Evolutionary conservation across 2,888 invertebrate genomes (phyloP).

Genomic region (Crematogaster levior): DNA sequence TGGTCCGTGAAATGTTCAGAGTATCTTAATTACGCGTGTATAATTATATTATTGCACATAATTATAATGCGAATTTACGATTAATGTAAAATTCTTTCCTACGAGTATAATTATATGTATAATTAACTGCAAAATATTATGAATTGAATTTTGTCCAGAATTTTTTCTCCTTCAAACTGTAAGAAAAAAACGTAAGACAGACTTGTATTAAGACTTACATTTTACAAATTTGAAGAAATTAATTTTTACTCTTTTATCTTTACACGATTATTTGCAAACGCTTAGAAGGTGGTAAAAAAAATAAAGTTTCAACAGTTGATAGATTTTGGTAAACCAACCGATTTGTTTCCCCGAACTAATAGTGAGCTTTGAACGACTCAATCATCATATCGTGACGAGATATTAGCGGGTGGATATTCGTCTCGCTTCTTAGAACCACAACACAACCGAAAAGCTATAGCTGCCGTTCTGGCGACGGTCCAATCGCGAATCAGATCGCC

Average conservation of each 20-base stretch:
- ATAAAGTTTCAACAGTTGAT: not conserved
- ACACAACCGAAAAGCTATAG: conserved; percentile 60
- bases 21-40: not conserved
- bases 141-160: not conserved
- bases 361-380: conserved; percentile 33
- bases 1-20: too few species aligned
- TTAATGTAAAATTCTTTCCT: not conserved
- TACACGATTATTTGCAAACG: not conserved
- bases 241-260: not conserved
- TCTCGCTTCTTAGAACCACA: conserved; percentile 63
- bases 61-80: not conserved
- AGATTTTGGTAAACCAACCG: not conserved
- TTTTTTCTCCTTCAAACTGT: not conserved
- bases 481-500: conserved; percentile 79
- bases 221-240: not conserved
- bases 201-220: not conserved
- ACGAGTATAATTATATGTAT: not conserved
- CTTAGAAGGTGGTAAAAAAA: not conserved
- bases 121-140: not conserved
- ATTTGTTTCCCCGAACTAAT: conserved; percentile 12
- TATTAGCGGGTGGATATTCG: conserved; percentile 53
- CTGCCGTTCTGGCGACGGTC: conserved; percentile 72
- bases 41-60: not conserved
- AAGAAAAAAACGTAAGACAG: not conserved
- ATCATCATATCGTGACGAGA: conserved; percentile 48